These are phyloP conservation scores for Magallana gigas DNA, from an alignment of 1,140 invertebrate species.

Conservation along the genomic window DNA sequence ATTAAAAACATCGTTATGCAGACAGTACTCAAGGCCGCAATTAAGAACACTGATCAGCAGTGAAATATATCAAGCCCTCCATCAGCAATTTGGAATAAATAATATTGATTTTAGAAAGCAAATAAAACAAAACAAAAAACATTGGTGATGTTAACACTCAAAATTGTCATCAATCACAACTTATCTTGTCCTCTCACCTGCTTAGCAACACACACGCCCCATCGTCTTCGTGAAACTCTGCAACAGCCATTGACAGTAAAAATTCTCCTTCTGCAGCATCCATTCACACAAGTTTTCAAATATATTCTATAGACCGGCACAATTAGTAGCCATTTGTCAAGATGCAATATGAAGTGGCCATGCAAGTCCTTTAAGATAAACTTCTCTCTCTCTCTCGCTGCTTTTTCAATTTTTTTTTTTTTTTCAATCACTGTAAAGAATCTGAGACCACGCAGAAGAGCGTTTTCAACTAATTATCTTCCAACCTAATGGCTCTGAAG, in stretches of 20 bases:
- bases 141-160: no score
- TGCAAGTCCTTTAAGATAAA: neutral
- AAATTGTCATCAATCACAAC: no score
- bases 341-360: neutral
- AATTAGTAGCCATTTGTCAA: neutral
- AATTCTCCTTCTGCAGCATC: neutral
- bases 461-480: conserved; percentile 1
- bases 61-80: no score
- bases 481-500: neutral
- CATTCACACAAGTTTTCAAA: neutral
- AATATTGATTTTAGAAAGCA: no score
- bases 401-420: neutral
- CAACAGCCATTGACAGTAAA: neutral
- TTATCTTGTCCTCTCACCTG: neutral
- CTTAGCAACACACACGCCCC: neutral
- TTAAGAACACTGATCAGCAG: no score
- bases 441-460: neutral
- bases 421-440: conserved; percentile 10
- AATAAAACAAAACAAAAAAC: no score
- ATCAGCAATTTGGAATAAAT: no score
- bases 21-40: no score
- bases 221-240: neutral
- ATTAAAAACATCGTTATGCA: no score
- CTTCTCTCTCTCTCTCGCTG: no score
- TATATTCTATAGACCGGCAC: neutral